These are phyloP conservation scores for Cryptoleucopteryx plumbea DNA, from an alignment of 2,113 vertebrate species.

Conservation along the genomic window DNA sequence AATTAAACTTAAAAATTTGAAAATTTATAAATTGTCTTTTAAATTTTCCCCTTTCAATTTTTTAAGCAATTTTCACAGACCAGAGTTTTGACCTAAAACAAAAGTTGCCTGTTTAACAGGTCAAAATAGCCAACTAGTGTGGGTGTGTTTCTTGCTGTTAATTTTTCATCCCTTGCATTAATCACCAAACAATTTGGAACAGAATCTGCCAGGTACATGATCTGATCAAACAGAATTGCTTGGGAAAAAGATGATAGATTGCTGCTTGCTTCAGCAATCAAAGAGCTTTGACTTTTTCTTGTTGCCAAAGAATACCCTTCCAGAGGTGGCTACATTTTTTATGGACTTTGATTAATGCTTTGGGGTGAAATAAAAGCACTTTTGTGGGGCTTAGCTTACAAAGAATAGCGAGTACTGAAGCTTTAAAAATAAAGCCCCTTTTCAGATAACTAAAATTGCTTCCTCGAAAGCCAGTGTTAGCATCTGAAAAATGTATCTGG, in stretches of 20 bases:
- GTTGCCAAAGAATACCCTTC: background rate
- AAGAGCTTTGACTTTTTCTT: background rate
- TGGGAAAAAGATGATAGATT: background rate
- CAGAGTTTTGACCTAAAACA: background rate
- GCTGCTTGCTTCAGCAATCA: background rate
- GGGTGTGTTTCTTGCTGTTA: background rate
- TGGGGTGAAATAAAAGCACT: background rate
- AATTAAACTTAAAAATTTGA: rapidly evolving
- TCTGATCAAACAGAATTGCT: background rate
- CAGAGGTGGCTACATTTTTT: background rate
- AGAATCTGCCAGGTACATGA: background rate
- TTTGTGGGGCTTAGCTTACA: background rate
- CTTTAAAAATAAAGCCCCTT: background rate
- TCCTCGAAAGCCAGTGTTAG: background rate
- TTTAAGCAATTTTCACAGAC: background rate
- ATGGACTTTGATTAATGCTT: background rate
- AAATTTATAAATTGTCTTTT: background rate
- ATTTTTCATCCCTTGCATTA: background rate
- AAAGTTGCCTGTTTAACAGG: background rate
- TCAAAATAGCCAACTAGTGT: background rate
- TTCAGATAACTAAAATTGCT: background rate
- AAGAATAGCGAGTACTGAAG: background rate
- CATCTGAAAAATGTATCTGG: background rate
- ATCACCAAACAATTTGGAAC: background rate
- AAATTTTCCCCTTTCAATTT: background rate